Percentiles rank a stretch among this genome's conserved stretches.
Evolutionary conservation across 2,113 vertebrate genomes (phyloP).

Genomic region (Aphelocoma coerulescens): DNA sequence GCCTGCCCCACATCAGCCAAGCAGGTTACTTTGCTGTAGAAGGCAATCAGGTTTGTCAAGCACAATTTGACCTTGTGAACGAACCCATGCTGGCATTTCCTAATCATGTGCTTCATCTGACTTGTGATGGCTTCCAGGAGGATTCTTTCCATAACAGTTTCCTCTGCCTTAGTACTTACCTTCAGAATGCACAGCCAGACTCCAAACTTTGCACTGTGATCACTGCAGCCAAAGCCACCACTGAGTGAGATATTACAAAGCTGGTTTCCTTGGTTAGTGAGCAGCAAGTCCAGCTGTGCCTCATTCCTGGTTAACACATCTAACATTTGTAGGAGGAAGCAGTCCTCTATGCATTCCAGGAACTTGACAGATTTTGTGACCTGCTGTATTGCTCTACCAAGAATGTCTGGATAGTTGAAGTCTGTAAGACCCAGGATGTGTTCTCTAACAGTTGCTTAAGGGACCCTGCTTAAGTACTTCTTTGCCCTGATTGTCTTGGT

Average conservation of each 20-base stretch:
- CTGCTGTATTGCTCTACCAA: neutral
- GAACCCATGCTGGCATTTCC: accelerated
- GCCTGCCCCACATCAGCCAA: neutral
- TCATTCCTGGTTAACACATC: neutral
- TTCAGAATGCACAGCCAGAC: neutral
- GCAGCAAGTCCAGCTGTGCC: neutral
- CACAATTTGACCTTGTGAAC: neutral
- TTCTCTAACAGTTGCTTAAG: neutral
- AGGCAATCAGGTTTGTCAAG: neutral
- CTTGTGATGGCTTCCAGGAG: neutral
- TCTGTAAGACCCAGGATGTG: neutral
- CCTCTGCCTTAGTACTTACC: neutral
- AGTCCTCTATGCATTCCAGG: neutral
- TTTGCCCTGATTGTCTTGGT: neutral
- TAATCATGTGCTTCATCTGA: neutral
- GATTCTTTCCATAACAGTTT: neutral
- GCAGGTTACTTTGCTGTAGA: neutral
- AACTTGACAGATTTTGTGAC: neutral
- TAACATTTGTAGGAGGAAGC: neutral
- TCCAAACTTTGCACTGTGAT: neutral
- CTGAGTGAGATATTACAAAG: neutral
- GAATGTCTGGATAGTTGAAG: neutral
- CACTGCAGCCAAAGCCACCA: neutral
- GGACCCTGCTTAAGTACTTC: neutral
- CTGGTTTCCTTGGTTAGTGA: neutral